Evolutionary conservation across 53 echinoderm and acorn worm species (phyloP).

Genomic region (Echinometra lucunter): DNA sequence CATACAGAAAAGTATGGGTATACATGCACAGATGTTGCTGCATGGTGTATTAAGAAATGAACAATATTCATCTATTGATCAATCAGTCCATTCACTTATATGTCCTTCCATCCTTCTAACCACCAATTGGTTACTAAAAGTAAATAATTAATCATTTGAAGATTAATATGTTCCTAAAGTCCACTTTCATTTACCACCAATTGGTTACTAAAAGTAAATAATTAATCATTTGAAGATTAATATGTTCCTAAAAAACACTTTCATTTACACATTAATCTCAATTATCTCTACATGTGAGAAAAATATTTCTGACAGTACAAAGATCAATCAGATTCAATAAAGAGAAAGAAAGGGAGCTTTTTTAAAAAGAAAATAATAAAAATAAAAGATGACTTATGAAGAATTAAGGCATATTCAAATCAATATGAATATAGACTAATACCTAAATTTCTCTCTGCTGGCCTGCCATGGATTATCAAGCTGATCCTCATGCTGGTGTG

Average conservation of each 20-base stretch:
- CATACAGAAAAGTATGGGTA: background rate
- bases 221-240: no score
- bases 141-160: no score
- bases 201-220: no score
- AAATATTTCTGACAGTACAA: background rate
- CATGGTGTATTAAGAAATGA: background rate
- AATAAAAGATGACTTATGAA: background rate
- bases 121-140: background rate
- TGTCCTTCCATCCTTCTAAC: background rate
- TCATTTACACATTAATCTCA: no score
- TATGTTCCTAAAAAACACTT: no score
- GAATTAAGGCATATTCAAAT: background rate
- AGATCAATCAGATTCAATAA: background rate
- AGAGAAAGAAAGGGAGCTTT: background rate
- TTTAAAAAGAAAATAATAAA: background rate
- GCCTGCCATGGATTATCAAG: slow-evolving; percentile 73
- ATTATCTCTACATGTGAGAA: background rate
- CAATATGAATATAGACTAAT: background rate
- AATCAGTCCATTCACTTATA: background rate
- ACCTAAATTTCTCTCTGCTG: slow-evolving; percentile 45
- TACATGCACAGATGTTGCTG: no score
- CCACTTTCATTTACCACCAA: no score
- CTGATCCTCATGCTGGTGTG: background rate
- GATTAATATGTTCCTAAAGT: no score
- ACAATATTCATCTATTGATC: background rate